Evolutionary conservation across 2,888 invertebrate genomes (phyloP).

Genomic region (Coenonympha glycerion): DNA sequence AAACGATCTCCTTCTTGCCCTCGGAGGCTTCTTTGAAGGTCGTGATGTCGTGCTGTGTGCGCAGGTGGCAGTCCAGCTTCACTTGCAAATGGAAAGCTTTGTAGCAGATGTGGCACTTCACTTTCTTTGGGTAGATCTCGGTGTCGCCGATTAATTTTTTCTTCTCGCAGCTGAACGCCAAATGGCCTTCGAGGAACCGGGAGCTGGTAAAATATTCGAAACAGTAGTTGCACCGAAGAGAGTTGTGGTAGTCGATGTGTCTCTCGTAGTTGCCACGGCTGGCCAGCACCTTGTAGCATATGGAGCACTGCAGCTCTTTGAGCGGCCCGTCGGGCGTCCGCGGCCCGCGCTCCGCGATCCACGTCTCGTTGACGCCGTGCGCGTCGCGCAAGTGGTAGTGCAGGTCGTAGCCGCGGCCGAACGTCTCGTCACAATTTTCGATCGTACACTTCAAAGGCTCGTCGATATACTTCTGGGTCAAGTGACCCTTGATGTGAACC

Average conservation of each 20-base stretch:
- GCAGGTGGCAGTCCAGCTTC: conserved; percentile 67
- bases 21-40: conserved; percentile 44
- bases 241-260: conserved; percentile 70
- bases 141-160: conserved; percentile 62
- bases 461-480: conserved; percentile 58
- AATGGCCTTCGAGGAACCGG: conserved; percentile 65
- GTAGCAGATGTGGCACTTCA: conserved; percentile 67
- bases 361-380: conserved; percentile 60
- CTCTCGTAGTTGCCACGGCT: conserved; percentile 68
- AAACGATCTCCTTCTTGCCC: conserved; percentile 52
- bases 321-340: conserved; percentile 52
- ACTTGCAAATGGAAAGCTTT: conserved; percentile 70
- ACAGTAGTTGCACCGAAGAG: conserved; percentile 69
- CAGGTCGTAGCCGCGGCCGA: conserved; percentile 59
- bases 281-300: conserved; percentile 65
- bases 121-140: conserved; percentile 56
- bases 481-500: conserved; percentile 61
- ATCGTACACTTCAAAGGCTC: conserved; percentile 60
- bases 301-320: conserved; percentile 64
- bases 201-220: conserved; percentile 63
- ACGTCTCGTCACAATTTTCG: conserved; percentile 50
- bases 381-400: conserved; percentile 62
- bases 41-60: conserved; percentile 54
- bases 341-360: conserved; percentile 58
- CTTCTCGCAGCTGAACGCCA: conserved; percentile 64